Base-by-base conservation (phyloP, 1,140 invertebrate genomes). In the Lepidostoma basale region DNA sequence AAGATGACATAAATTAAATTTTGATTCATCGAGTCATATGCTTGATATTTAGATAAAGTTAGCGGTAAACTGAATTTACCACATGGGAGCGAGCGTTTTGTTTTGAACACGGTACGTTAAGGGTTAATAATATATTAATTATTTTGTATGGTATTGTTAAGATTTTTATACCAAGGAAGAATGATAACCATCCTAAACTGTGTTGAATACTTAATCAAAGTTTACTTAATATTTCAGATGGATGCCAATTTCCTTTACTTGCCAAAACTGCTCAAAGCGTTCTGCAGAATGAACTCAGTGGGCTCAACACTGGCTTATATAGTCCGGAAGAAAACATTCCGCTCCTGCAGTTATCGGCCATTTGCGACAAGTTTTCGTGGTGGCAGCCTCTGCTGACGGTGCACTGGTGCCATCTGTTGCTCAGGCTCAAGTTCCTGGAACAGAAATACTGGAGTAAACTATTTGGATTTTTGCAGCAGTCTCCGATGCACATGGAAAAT, bases 311-410 rank as follows among this genome's bases (percentile, higher is more conserved):
- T 0, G 82, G 82, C 0, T 68, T 83, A 0, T 83, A 83, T 74
- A 79, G 76, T 59, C 81, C 81, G 0, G 80, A 81, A 25, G 82
- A 83, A 62, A 83, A 83, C 25, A 81, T 83, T 22, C 80, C 81
- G 0, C 64, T 83, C n/a, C 77, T 79, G 42, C 60, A 64, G 6
- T 71, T 83, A 0, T 78, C 79, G 28, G 16, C 77, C 12, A 77
- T 79, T 14, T 81, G 80, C 60, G 62, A 78, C 58, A 76, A 74
- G 65, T 68, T 74, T 0, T 77, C 77, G 6, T 77, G 79, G 52
- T 67, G 73, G 9, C 62, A 75, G 16, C 80, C 79, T 0, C 18
- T 80, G 65, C 74, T 83, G 4, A 79, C 80, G 16, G 75, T 78
- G 22, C 82, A 83, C 39, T 83, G 81, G 81, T 80, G 79, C 22